Conservation (phyloP, 1,140 invertebrate genomes). For the Hetaerina americana region DNA sequence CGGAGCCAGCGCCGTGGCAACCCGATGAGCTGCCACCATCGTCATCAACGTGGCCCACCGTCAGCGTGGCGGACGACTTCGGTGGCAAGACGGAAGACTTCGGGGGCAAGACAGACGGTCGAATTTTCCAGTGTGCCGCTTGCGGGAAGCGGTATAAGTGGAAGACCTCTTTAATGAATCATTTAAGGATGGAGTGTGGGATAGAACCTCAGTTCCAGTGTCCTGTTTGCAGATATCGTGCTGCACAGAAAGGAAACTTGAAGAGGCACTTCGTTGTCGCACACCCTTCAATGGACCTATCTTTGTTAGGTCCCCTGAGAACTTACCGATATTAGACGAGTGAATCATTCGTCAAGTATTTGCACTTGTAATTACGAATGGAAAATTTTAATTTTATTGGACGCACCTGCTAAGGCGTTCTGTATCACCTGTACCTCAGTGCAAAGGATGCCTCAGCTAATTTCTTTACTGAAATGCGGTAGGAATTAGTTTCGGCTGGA, state of each 20-base stretch:
- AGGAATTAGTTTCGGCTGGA: too few species aligned
- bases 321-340: too few species aligned
- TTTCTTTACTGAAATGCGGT: too few species aligned
- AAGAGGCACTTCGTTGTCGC: slow-evolving; percentile 25
- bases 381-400: too few species aligned
- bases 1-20: not conserved
- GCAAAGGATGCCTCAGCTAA: too few species aligned
- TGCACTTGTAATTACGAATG: too few species aligned
- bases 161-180: slow-evolving; percentile 66
- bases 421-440: too few species aligned
- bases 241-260: slow-evolving; percentile 30
- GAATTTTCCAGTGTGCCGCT: slow-evolving; percentile 25
- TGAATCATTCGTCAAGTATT: too few species aligned
- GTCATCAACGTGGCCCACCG: not conserved
- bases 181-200: slow-evolving; percentile 77
- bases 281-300: slow-evolving; percentile 1
- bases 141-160: slow-evolving; percentile 69
- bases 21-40: too few species aligned
- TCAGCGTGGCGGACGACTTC: not conserved
- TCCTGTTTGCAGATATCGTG: slow-evolving; percentile 29
- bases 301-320: not conserved
- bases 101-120: too few species aligned
- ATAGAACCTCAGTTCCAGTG: slow-evolving; percentile 54
- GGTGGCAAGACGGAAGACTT: too few species aligned
- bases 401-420: too few species aligned